Conservation (phyloP, 2,888 invertebrate species). For the Atrina japonica region DNA sequence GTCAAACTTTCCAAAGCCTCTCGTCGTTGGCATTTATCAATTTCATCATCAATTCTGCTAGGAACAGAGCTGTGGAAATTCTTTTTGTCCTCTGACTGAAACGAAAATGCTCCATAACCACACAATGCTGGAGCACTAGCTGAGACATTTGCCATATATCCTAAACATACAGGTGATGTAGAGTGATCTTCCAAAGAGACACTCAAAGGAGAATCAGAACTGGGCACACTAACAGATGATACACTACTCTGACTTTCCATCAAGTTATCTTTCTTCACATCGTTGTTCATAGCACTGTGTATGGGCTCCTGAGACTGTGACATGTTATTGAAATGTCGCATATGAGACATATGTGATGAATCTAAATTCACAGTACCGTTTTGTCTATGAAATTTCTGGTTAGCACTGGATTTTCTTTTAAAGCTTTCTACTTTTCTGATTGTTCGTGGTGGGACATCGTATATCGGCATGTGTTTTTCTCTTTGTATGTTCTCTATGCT, state of each 20-base stretch:
- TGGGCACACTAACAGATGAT: slow-evolving; percentile 17
- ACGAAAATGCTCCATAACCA: slow-evolving; percentile 43
- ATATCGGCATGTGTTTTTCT: slow-evolving; percentile 66
- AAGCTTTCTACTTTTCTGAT: slow-evolving; percentile 60
- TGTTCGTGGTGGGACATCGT: slow-evolving; percentile 72
- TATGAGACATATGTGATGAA: neutral
- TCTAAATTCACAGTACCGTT: neutral
- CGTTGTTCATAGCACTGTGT: neutral
- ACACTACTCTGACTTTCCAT: slow-evolving; percentile 10
- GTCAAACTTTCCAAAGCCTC: slow-evolving; percentile 66
- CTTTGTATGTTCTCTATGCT: slow-evolving; percentile 71
- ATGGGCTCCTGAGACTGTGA: too few species aligned
- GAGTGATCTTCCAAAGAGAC: slow-evolving; percentile 18
- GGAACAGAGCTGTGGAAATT: slow-evolving; percentile 48
- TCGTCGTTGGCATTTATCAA: slow-evolving; percentile 49
- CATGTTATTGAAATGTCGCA: too few species aligned
- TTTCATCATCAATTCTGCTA: slow-evolving; percentile 59
- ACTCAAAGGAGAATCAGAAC: slow-evolving; percentile 33
- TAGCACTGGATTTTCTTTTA: slow-evolving; percentile 24
- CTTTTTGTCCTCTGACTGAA: neutral
- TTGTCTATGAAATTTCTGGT: slow-evolving; percentile 10
- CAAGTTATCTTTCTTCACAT: neutral
- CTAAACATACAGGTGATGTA: slow-evolving; percentile 18
- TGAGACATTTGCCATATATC: slow-evolving; percentile 51
- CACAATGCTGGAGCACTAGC: slow-evolving; percentile 59